Conservation (phyloP, 2,113 vertebrate genomes). For the Sprattus sprattus region DNA sequence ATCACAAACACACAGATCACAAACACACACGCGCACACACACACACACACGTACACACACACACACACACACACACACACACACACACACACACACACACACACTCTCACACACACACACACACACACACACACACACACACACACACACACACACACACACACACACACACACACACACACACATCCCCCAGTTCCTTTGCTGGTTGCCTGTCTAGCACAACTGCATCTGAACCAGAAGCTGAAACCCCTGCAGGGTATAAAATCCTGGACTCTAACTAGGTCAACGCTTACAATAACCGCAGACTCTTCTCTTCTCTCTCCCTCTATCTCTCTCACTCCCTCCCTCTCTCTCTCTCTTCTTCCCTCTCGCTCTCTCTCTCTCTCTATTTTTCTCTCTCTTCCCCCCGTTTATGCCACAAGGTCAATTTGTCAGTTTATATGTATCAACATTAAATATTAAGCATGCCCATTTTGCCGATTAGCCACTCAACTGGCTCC, state of each 20-base stretch:
- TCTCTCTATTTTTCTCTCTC: neutral
- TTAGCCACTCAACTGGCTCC: constrained; percentile 14
- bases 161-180: constrained; percentile 38
- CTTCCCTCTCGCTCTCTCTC: neutral
- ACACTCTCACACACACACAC: neutral
- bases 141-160: constrained; percentile 24
- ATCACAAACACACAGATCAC: too few relatives aligned
- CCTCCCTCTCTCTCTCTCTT: constrained; percentile 12
- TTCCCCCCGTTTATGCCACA: constrained; percentile 50
- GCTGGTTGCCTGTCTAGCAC: constrained; percentile 66
- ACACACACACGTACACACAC: neutral
- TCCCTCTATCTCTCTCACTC: neutral
- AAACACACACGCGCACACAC: neutral
- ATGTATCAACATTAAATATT: constrained; percentile 56
- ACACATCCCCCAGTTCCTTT: constrained; percentile 50
- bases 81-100: neutral
- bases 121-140: constrained; percentile 1
- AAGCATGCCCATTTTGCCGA: constrained; percentile 39
- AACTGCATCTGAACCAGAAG: constrained; percentile 68
- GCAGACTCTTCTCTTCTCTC: constrained; percentile 45
- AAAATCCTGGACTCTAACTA: constrained; percentile 74
- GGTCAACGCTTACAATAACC: constrained; percentile 76
- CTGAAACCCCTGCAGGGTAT: constrained; percentile 72
- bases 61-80: neutral
- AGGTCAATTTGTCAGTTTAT: constrained; percentile 56